Evolutionary conservation across 1,140 invertebrate species (phyloP).

Genomic region (Popillia japonica): DNA sequence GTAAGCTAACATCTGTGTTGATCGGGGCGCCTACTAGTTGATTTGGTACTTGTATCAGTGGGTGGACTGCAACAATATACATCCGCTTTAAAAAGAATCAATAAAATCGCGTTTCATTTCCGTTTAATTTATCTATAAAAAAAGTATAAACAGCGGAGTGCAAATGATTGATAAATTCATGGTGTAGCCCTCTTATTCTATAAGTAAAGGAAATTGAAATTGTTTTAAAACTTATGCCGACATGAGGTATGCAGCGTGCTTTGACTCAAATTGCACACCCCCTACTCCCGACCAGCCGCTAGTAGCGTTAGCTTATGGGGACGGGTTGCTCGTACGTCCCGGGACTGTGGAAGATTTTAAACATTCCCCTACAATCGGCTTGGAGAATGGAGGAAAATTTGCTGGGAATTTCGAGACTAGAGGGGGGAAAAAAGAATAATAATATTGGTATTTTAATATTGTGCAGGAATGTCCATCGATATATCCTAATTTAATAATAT

Average conservation of each 20-base stretch:
- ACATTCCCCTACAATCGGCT: constrained; percentile 17
- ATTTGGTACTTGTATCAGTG: constrained; percentile 83
- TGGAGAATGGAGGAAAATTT: not conserved
- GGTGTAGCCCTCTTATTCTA: constrained; percentile 41
- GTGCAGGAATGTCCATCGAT: not conserved
- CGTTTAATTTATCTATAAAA: not conserved
- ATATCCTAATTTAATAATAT: not conserved
- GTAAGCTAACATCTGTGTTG: constrained; percentile 81
- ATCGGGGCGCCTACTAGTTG: constrained; percentile 83
- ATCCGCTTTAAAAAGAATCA: not conserved
- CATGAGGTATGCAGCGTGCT: constrained; percentile 42
- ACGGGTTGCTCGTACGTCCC: not conserved
- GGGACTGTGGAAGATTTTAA: constrained; percentile 18
- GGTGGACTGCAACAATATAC: constrained; percentile 71
- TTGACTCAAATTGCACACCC: constrained; percentile 40
- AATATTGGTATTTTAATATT: not conserved
- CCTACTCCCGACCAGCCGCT: not conserved
- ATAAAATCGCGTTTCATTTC: not conserved
- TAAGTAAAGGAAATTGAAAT: constrained; percentile 49
- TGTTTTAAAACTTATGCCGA: constrained; percentile 49
- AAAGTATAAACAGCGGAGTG: not conserved
- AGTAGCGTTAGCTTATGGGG: not conserved
- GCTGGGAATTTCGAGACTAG: not conserved
- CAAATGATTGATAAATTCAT: constrained; percentile 57
- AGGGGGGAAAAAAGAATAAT: not conserved